Evolutionary conservation across 2,888 invertebrate genomes (phyloP), one percentile per base, ranked within the genome.

Genomic region (Trichogramma dendrolimi): DNA sequence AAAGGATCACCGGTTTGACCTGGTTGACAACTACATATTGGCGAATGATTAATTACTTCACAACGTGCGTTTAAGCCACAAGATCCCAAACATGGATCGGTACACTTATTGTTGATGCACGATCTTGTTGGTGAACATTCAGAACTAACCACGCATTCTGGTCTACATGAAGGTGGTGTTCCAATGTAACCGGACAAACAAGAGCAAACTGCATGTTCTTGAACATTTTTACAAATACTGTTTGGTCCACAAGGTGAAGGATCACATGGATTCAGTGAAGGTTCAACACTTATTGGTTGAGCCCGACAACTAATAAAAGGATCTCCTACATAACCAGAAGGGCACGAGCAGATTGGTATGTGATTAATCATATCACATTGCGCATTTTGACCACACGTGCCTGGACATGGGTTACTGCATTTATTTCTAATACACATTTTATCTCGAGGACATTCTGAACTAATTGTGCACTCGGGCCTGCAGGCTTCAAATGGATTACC

Each of bases 361-460:
- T 86, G 92, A 72, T 92, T 91, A 58, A 89, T 85, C 11, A 90
- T 89, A 71, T 88, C 87, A 73, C 93, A 93, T 61, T 87, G 82
- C 1, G 92, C 89, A 73, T 87, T 87, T 57, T 83, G 80, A 7
- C 91, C 93, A 74, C 93, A 94, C 71, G 88, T 88, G 66, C 89
- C 89, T n/a, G 86, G 85, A 71, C 94, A 94, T 5, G 94, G 93
- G 79, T 94, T 87, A n/a, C 84, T 80, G 74, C 94, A 94, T 80
- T 91, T 91, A 62, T 88, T 88, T 64, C 87, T 84, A 44, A 89
- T 81, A 73, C 94, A 94, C 11, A 92, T 87, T 71, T 87, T 87
- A 72, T 90, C 87, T 55, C 85, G 80, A 1, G 89, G 81, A 79
- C 94, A 94, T 72, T 93, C 92, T 0, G 87, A 84, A 75, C 89